A percentile compares a stretch with the other conserved stretches of the same genome.
phyloP scores from a whole-genome alignment of 2,113 vertebrate species.

The rat (Rattus norvegicus) region DNA sequence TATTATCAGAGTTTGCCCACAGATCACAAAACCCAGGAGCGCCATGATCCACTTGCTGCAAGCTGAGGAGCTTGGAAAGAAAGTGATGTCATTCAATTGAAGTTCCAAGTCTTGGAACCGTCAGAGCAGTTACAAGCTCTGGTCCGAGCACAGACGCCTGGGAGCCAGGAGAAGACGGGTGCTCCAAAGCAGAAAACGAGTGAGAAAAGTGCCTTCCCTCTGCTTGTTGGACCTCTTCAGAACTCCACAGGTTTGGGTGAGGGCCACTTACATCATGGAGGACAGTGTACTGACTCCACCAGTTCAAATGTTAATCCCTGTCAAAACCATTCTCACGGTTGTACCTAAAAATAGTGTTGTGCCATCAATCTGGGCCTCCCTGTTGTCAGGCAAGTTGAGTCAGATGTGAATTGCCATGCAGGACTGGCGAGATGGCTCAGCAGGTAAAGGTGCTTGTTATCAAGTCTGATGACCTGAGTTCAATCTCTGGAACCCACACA shows the following conservation, averaged over 20 bases:
- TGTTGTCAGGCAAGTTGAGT: not conserved
- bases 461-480: not conserved
- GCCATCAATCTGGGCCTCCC: not conserved
- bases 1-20: not conserved
- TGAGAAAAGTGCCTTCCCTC: not conserved
- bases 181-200: not conserved
- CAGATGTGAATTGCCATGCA: not conserved
- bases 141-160: not conserved
- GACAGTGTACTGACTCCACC: not conserved
- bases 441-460: not conserved
- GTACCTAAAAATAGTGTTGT: not conserved
- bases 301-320: not conserved
- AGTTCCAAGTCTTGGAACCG: not conserved
- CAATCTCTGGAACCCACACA: not conserved
- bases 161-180: not conserved
- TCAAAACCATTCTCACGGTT: not conserved
- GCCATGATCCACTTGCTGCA: not conserved
- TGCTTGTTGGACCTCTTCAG: not conserved
- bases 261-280: not conserved
- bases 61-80: not conserved
- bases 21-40: not conserved
- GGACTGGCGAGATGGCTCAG: not conserved
- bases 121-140: not conserved
- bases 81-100: not conserved
- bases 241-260: no score